phyloP scores from a whole-genome alignment of 1,140 invertebrate species.

The Heterodera schachtii region DNA sequence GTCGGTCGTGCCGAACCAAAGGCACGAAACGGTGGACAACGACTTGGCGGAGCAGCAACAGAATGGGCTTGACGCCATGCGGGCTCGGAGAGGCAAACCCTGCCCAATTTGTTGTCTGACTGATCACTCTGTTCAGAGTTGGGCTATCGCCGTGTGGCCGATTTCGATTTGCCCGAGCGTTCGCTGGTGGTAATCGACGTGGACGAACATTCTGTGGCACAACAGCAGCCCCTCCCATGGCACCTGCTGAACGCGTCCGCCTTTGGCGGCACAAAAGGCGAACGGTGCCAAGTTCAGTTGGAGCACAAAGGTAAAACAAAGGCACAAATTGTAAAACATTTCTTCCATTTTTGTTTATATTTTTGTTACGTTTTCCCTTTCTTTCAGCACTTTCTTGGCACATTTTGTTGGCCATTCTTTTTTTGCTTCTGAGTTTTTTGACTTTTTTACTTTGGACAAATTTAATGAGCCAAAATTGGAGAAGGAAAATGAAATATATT shows the following conservation, averaged over 20 bases:
- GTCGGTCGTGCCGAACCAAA: neutral
- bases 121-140: neutral
- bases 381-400: neutral
- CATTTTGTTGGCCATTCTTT: neutral
- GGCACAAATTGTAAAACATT: neutral
- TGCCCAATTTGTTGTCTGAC: neutral
- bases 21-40: neutral
- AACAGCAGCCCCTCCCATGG: neutral
- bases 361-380: neutral
- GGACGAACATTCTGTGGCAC: conserved; percentile 37
- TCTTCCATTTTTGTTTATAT: neutral
- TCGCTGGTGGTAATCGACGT: conserved; percentile 52
- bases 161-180: conserved; percentile 56
- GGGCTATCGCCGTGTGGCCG: conserved; percentile 41
- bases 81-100: neutral
- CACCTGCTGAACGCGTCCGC: neutral
- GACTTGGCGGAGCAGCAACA: neutral
- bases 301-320: conserved; percentile 1
- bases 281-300: neutral
- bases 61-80: neutral
- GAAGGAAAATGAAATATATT: conserved; percentile 13
- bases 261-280: neutral
- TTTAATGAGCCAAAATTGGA: neutral
- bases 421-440: conserved; percentile 16
- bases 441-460: conserved; percentile 1